phyloP scores from a whole-genome alignment of 2,797 vertebrate genomes.

The Stomatorhinus walkeri region DNA sequence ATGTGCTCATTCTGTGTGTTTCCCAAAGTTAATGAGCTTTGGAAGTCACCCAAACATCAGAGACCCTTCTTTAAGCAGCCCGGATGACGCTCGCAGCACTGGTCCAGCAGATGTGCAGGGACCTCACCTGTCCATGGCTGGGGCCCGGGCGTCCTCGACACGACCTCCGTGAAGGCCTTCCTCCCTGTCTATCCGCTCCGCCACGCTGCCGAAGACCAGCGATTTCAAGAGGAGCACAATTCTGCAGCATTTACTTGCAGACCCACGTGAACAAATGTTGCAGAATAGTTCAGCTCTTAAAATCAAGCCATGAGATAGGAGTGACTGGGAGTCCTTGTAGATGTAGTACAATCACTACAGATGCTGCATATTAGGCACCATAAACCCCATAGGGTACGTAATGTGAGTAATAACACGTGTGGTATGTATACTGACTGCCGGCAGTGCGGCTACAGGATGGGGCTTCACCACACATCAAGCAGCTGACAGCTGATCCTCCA shows the following conservation, averaged over 20 bases:
- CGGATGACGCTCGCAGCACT: slow-evolving; percentile 32
- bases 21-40: slow-evolving; percentile 59
- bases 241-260: slow-evolving; percentile 75
- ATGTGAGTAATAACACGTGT: neutral
- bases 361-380: neutral
- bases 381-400: neutral
- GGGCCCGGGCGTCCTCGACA: neutral
- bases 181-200: neutral
- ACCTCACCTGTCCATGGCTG: slow-evolving; percentile 25
- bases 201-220: slow-evolving; percentile 56
- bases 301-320: slow-evolving; percentile 50
- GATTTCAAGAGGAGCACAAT: slow-evolving; percentile 74
- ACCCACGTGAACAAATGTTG: slow-evolving; percentile 74
- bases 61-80: slow-evolving; percentile 21
- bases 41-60: slow-evolving; percentile 52
- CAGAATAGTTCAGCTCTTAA: slow-evolving; percentile 75
- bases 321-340: neutral
- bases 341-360: neutral
- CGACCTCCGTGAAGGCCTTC: neutral
- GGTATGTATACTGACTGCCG: neutral
- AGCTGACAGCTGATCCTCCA: slow-evolving; percentile 1
- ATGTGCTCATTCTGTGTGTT: slow-evolving; percentile 40
- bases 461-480: slow-evolving; percentile 12
- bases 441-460: neutral
- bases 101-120: slow-evolving; percentile 22